phyloP scores from a whole-genome alignment of 2,113 vertebrate species.

The Catharus fuscescens region DNA sequence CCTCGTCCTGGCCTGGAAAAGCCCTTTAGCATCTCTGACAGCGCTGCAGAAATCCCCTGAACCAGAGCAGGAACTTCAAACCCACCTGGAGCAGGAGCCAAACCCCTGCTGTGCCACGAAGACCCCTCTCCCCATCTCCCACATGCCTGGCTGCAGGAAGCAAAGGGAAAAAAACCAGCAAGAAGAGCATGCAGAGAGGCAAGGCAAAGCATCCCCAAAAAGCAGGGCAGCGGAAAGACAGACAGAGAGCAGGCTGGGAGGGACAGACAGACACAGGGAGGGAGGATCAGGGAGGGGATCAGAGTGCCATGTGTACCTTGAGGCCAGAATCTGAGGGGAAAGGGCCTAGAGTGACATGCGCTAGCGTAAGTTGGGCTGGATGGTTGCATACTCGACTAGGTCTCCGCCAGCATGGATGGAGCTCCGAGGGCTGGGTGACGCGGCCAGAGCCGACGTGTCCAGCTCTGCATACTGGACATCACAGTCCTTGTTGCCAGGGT shows the following conservation, averaged over 20 bases:
- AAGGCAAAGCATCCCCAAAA: not conserved
- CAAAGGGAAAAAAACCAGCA: not conserved
- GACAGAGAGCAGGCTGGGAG: not conserved
- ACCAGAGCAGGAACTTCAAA: not conserved
- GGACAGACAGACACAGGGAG: not conserved
- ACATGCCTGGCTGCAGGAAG: not conserved
- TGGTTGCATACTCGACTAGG: slow-evolving; percentile 94
- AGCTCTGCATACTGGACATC: slow-evolving; percentile 92
- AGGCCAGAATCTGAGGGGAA: slow-evolving; percentile 84
- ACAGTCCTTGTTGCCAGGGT: slow-evolving; percentile 85
- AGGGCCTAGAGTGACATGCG: slow-evolving; percentile 83
- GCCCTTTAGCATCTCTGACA: not conserved
- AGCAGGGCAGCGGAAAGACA: not conserved
- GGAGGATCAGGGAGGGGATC: not conserved
- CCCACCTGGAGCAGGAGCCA: not conserved
- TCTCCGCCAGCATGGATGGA: slow-evolving; percentile 86
- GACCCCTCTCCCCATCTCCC: not conserved
- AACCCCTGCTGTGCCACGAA: not conserved
- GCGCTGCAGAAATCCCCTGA: not conserved
- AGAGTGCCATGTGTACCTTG: slow-evolving; percentile 82
- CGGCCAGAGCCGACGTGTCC: slow-evolving; percentile 90
- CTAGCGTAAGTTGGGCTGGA: slow-evolving; percentile 91
- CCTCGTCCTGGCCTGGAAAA: not conserved
- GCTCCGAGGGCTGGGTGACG: slow-evolving; percentile 80
- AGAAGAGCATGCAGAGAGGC: slow-evolving; percentile 20